Evolutionary conservation across 2,113 vertebrate species (phyloP), one percentile per base, ranked within the genome.

Genomic region (Strix uralensis): DNA sequence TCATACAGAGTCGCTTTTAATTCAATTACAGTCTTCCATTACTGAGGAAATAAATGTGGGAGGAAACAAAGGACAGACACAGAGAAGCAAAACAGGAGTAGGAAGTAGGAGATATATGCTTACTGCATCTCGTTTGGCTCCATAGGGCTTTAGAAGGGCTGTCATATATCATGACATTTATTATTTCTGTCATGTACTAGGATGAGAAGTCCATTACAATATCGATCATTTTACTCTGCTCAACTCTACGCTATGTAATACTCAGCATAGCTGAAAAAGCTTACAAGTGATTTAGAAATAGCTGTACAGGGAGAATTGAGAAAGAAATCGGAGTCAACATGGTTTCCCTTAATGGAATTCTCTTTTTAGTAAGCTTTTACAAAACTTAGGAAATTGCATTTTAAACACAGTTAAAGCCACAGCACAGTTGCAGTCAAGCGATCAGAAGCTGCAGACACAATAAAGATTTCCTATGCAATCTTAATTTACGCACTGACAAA

Each of bases 11-110:
- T 89, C 59, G 7, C 90, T 91, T 92, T 96, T 88, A 92, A 96
- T 94, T 93, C 82, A 90, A 57, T 96, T 96, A 90, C 29, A 72
- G 13, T 21, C 83, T 79, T 93, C 95, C 92, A 88, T 96, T 96
- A 86, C 17, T 3, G 51, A 61, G 94, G 86, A 96, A 96, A 97
- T 95, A 96, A 96, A 96, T 94, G 88, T 92, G 80, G 82, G 77
- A 96, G 94, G 92, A 96, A 96, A 94, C 86, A 88, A 94, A 93
- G 90, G 75, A 95, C 63, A 59, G 82, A 49, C 90, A 63, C 59
- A 84, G 86, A 78, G 79, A 92, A 87, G 92, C 86, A 84, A 88
- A 96, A 49, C 69, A 67, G 20, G 92, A 47, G 69, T 92, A 91
- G 80, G 83, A 95, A 92, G 77, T 36, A 52, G 85, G 80, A 96